phyloP scores from a whole-genome alignment of 2,113 vertebrate genomes.

The Eulemur rufifrons region DNA sequence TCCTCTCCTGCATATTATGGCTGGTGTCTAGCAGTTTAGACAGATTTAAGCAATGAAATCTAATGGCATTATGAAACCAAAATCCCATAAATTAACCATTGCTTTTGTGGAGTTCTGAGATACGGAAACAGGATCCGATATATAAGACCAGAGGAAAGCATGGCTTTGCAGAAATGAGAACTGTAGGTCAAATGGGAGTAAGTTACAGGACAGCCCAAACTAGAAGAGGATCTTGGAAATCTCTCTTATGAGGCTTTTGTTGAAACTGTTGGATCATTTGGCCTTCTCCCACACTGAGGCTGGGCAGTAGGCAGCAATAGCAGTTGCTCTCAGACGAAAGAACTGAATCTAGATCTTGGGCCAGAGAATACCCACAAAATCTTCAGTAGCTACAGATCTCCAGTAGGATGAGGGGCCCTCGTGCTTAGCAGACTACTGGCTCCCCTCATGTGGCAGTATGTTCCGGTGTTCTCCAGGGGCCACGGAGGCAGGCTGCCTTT shows the following conservation, averaged over 20 bases:
- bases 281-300: too few relatives aligned
- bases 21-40: background rate
- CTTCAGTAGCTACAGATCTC: background rate
- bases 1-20: background rate
- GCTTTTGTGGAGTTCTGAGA: background rate
- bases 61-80: background rate
- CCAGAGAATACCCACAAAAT: background rate
- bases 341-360: background rate
- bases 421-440: too few relatives aligned
- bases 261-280: background rate
- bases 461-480: too few relatives aligned
- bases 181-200: background rate
- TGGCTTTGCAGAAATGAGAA: background rate
- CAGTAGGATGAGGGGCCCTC: background rate
- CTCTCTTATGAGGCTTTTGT: background rate
- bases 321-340: background rate
- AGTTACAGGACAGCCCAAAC: background rate
- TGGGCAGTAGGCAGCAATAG: background rate
- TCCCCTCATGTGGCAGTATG: rapidly evolving
- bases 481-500: background rate
- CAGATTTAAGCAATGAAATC: background rate
- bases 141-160: background rate
- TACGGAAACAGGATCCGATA: background rate
- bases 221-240: background rate
- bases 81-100: background rate